These are phyloP conservation scores for Troglohyphantes excavatus DNA, from an alignment of 2,888 invertebrate genomes.

Conservation along the genomic window DNA sequence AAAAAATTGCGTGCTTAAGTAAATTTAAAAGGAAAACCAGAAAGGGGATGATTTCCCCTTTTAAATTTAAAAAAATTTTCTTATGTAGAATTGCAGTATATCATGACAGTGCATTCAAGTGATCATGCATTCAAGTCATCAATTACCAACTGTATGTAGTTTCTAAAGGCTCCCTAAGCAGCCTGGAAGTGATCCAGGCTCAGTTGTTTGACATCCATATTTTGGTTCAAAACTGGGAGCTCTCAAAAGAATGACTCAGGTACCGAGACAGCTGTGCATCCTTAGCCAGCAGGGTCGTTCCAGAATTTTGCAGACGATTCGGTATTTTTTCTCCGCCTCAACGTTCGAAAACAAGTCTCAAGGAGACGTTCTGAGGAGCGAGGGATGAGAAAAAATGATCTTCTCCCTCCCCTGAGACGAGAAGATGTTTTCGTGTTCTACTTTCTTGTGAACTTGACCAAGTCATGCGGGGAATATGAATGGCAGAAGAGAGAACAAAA, in stretches of 20 bases:
- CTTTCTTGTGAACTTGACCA: conserved; percentile 53
- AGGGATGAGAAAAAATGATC: neutral
- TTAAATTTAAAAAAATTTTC: too few species aligned
- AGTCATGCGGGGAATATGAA: conserved; percentile 21
- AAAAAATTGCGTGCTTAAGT: too few species aligned
- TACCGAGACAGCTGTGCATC: conserved; percentile 59
- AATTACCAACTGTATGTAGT: neutral
- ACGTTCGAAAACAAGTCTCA: conserved; percentile 64
- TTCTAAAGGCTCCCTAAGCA: conserved; percentile 6
- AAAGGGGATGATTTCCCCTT: too few species aligned
- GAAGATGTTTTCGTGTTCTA: conserved; percentile 42
- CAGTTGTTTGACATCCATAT: conserved; percentile 43
- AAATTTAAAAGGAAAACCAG: too few species aligned
- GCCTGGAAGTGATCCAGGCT: conserved; percentile 20
- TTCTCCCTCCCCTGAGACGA: neutral
- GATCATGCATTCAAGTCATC: neutral
- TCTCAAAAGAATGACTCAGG: conserved; percentile 27
- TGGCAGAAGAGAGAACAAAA: neutral
- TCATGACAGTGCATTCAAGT: too few species aligned
- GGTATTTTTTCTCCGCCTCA: neutral
- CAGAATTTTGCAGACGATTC: conserved; percentile 45
- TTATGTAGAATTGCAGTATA: too few species aligned
- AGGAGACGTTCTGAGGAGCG: conserved; percentile 7
- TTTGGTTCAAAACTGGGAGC: conserved; percentile 19
- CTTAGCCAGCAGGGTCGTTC: conserved; percentile 43